These are phyloP conservation scores for Pissodes strobi DNA, from an alignment of 1,140 invertebrate species.

Conservation along the genomic window DNA sequence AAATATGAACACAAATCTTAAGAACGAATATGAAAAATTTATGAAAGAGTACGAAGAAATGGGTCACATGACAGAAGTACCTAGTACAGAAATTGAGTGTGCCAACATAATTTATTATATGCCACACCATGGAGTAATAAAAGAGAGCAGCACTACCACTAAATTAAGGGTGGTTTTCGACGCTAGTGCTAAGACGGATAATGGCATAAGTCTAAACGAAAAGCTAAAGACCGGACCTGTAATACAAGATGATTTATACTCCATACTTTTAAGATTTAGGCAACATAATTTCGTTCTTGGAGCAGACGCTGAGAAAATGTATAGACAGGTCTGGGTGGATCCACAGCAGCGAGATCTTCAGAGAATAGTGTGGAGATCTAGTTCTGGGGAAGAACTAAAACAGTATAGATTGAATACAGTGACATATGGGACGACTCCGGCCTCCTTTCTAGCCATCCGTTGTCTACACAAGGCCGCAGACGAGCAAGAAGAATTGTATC, in stretches of 20 bases:
- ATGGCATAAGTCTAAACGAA: not conserved
- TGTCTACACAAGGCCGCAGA: not conserved
- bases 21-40: constrained; percentile 40
- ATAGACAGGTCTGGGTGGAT: constrained; percentile 48
- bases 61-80: constrained; percentile 46
- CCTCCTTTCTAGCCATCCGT: constrained; percentile 4
- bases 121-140: too few species aligned
- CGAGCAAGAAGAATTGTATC: not conserved
- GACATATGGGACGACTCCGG: too few species aligned
- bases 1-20: not conserved
- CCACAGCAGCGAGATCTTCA: constrained; percentile 47
- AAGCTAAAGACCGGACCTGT: not conserved
- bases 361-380: constrained; percentile 51
- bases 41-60: constrained; percentile 48
- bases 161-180: too few species aligned
- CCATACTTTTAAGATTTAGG: constrained; percentile 55
- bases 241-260: constrained; percentile 52
- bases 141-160: not conserved
- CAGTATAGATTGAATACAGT: too few species aligned
- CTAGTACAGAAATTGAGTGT: not conserved
- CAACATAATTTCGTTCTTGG: constrained; percentile 48
- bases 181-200: not conserved
- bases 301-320: too few species aligned
- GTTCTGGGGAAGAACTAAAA: not conserved
- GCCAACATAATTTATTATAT: not conserved